Evolutionary conservation across 2,113 vertebrate genomes (phyloP).

Genomic region (Microtus pennsylvanicus): DNA sequence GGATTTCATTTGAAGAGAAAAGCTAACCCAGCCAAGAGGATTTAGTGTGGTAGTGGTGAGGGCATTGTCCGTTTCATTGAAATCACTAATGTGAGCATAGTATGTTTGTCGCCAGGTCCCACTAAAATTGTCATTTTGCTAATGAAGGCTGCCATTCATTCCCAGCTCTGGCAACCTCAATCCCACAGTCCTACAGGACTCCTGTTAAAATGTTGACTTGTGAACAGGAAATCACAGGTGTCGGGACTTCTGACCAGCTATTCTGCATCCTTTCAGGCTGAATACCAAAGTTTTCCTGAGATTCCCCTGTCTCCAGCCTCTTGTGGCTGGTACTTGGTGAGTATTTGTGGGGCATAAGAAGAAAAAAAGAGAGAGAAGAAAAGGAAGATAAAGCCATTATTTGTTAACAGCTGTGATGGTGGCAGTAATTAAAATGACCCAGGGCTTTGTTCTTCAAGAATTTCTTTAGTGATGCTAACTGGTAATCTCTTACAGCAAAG

Average conservation of each 20-base stretch:
- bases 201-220: not conserved
- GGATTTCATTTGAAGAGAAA: not conserved
- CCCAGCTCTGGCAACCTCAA: not conserved
- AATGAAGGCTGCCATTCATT: not conserved
- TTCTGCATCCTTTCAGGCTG: not conserved
- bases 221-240: not conserved
- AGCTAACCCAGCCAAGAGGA: not conserved
- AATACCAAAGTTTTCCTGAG: not conserved
- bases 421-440: not conserved
- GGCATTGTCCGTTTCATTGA: not conserved
- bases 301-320: not conserved
- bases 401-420: not conserved
- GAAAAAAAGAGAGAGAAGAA: not conserved
- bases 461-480: not conserved
- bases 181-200: not conserved
- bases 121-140: conserved; percentile 12
- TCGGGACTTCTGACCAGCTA: not conserved
- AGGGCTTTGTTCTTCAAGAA: not conserved
- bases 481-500: not conserved
- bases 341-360: not conserved
- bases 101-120: not conserved
- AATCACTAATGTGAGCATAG: not conserved
- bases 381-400: not conserved
- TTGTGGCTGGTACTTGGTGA: not conserved
- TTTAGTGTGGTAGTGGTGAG: not conserved